Evolutionary conservation across 2,113 vertebrate species (phyloP).

Genomic region (Oncorhynchus kisutch): DNA sequence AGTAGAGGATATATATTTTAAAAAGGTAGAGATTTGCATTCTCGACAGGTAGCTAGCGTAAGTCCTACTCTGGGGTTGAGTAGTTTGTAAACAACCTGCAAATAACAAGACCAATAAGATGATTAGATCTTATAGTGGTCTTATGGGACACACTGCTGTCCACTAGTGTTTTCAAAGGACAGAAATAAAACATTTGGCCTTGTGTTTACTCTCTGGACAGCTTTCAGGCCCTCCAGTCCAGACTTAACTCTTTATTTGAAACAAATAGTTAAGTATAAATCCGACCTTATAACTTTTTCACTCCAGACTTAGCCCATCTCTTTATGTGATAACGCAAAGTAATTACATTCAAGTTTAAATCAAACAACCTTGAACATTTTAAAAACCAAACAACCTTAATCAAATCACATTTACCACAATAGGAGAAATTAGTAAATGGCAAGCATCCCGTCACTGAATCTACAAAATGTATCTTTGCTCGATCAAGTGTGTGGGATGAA

Average conservation of each 20-base stretch:
- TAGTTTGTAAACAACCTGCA: slow-evolving; percentile 7
- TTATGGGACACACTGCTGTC: background rate
- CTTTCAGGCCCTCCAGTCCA: no score
- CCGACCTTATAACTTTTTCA: background rate
- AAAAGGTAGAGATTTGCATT: background rate
- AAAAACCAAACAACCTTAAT: background rate
- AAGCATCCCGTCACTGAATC: no score
- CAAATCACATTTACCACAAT: background rate
- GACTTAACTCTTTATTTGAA: no score
- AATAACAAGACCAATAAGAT: slow-evolving; percentile 7
- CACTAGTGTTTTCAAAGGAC: background rate
- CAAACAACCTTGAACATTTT: background rate
- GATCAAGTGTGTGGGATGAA: no score
- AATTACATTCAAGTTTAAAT: background rate
- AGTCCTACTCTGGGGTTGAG: background rate
- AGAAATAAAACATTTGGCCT: background rate
- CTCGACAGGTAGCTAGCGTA: background rate
- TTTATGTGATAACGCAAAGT: no score
- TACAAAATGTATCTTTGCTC: no score
- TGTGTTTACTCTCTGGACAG: background rate
- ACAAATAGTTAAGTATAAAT: no score
- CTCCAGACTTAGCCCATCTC: background rate
- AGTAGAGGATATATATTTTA: background rate
- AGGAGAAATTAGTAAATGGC: no score
- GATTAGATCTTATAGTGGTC: background rate